Conservation (phyloP, 2,888 invertebrate genomes). For the Scaptomyza caliginosa region DNA sequence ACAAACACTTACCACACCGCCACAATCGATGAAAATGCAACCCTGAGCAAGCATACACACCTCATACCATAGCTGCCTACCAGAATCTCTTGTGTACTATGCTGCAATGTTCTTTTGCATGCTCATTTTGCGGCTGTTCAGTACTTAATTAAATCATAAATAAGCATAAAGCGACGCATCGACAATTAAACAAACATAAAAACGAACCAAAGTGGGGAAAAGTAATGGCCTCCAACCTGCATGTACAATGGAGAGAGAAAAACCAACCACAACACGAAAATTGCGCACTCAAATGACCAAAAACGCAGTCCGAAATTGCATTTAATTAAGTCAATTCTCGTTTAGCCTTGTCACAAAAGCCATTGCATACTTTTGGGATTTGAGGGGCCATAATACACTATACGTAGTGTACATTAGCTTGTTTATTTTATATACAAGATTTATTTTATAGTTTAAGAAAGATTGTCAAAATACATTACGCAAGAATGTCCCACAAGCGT, state of each 20-base stretch:
- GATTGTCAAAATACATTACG: too few relatives aligned
- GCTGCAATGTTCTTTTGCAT: constrained; percentile 19
- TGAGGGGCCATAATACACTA: constrained; percentile 11
- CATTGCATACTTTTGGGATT: constrained; percentile 46
- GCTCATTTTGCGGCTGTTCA: constrained; percentile 61
- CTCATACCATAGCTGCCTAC: not conserved
- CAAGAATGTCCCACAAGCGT: too few relatives aligned
- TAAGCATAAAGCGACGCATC: constrained; percentile 75
- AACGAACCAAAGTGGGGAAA: constrained; percentile 53
- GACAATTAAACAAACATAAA: constrained; percentile 80
- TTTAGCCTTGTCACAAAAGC: constrained; percentile 41
- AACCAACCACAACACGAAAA: constrained; percentile 56
- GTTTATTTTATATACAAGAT: not conserved
- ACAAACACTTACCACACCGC: constrained; percentile 54
- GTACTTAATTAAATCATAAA: constrained; percentile 80
- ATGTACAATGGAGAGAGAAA: constrained; percentile 2
- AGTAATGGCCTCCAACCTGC: constrained; percentile 41
- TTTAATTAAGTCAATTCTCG: constrained; percentile 75
- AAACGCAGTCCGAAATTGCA: constrained; percentile 73
- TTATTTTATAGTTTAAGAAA: not conserved
- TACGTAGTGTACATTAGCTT: not conserved
- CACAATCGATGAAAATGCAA: constrained; percentile 29
- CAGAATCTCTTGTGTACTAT: not conserved
- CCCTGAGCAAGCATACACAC: constrained; percentile 4
- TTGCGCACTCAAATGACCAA: constrained; percentile 74